A percentile compares a stretch with the other conserved stretches of the same genome.
These are phyloP conservation scores for Achatina immaculata DNA, from an alignment of 1,140 invertebrate species.

Conservation along the genomic window DNA sequence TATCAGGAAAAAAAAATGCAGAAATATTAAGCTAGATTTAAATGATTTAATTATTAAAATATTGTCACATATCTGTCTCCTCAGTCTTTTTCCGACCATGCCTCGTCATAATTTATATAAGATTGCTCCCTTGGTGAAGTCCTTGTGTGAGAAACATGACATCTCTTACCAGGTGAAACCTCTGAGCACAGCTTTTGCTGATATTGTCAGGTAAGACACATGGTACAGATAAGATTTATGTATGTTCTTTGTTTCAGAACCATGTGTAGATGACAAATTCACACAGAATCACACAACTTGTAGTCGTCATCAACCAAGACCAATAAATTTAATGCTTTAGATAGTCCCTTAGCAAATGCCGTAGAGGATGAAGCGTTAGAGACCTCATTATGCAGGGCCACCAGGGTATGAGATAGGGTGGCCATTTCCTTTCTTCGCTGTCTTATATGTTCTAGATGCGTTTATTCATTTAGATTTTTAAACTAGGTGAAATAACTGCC, in stretches of 20 bases:
- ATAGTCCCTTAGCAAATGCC: too few species aligned
- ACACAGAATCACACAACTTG: not conserved
- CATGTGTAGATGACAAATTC: not conserved
- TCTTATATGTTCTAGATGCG: too few species aligned
- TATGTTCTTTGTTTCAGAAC: not conserved
- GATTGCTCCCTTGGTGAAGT: constrained; percentile 66
- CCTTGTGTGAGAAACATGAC: constrained; percentile 68
- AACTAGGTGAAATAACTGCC: too few species aligned
- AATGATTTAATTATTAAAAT: too few species aligned
- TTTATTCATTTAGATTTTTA: too few species aligned
- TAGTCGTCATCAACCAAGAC: not conserved
- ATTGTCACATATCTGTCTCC: too few species aligned
- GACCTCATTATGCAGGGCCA: too few species aligned
- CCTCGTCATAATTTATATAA: constrained; percentile 70
- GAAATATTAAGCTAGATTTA: too few species aligned
- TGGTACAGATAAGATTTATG: not conserved
- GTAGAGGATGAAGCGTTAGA: too few species aligned
- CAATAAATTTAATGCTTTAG: not conserved
- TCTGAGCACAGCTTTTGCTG: constrained; percentile 63
- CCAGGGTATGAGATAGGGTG: too few species aligned
- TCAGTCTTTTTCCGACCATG: constrained; percentile 71
- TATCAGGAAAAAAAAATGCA: too few species aligned
- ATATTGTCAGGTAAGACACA: constrained; percentile 65
- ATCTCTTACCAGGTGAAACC: constrained; percentile 65
- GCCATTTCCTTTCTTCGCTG: too few species aligned